Conservation (phyloP, 35 echinoderm and acorn worm species). For the Heliocidaris tuberculata region DNA sequence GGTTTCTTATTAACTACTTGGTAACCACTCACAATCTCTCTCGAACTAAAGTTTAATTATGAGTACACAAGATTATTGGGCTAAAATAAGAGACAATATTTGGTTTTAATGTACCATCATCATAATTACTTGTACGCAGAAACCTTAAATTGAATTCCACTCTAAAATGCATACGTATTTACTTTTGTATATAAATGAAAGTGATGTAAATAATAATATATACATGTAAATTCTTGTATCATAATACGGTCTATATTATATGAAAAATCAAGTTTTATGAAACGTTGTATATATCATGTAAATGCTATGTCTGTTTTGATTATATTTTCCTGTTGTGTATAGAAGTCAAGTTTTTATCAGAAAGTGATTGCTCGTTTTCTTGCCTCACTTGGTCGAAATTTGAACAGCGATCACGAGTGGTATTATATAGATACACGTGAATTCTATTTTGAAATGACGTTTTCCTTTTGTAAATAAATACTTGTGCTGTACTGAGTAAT, state of each 20-base stretch:
- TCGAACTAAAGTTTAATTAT: too few species aligned
- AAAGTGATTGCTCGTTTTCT: neutral
- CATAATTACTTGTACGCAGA: too few species aligned
- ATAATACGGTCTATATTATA: neutral
- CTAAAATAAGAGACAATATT: too few species aligned
- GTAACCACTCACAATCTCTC: too few species aligned
- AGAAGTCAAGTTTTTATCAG: neutral
- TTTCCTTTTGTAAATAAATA: neutral
- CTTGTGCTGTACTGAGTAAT: neutral
- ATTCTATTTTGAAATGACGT: neutral
- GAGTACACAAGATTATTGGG: too few species aligned
- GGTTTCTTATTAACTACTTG: too few species aligned
- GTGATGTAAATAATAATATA: neutral
- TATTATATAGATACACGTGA: neutral
- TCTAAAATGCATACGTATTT: neutral
- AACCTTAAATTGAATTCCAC: too few species aligned
- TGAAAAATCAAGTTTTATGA: neutral
- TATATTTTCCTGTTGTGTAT: constrained; percentile 1
- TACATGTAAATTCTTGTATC: neutral
- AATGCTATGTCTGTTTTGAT: neutral
- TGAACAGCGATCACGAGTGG: neutral
- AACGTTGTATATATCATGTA: neutral
- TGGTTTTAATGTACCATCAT: too few species aligned
- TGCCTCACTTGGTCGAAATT: neutral
- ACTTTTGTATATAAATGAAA: neutral